Percentiles rank a stretch among this genome's conserved stretches.
These are phyloP conservation scores for Heteronetta atricapilla DNA, from an alignment of 2,113 vertebrate species.

Conservation along the genomic window DNA sequence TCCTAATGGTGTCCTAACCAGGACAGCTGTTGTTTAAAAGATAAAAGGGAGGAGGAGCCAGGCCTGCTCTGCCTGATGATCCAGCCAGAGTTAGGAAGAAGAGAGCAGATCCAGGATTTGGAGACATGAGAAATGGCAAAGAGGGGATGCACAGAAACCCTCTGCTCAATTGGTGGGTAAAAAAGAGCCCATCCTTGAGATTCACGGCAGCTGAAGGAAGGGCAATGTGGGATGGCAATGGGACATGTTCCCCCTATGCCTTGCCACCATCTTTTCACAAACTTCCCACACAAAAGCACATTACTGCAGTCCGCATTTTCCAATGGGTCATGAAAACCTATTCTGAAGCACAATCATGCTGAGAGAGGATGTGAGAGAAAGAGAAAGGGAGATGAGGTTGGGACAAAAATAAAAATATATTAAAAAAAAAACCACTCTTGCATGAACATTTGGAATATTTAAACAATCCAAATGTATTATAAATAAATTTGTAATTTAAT, in stretches of 20 bases:
- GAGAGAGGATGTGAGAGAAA: not conserved
- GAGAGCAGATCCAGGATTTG: not conserved
- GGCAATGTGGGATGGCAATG: fast-evolving
- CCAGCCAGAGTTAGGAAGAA: not conserved
- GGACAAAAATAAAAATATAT: not conserved
- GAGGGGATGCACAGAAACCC: not conserved
- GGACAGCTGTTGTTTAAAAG: not conserved
- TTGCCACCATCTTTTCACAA: not conserved
- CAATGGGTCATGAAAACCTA: not conserved
- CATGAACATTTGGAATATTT: not conserved
- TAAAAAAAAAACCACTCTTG: not conserved
- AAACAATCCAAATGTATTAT: not conserved
- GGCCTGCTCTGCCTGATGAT: not conserved
- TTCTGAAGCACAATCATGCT: not conserved
- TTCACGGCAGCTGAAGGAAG: not conserved
- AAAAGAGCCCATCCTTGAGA: not conserved
- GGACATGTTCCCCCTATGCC: fast-evolving
- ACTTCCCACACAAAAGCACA: not conserved
- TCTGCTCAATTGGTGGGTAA: not conserved
- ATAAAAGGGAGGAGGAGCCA: fast-evolving
- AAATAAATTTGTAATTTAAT: not conserved
- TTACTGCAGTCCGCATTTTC: not conserved
- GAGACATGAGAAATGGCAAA: not conserved
- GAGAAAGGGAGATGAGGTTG: not conserved
- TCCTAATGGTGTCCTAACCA: too few species aligned